A percentile compares a stretch with the other conserved stretches of the same genome.
Evolutionary conservation across 2,888 invertebrate genomes (phyloP).

Genomic region (Phyto melanocephala): DNA sequence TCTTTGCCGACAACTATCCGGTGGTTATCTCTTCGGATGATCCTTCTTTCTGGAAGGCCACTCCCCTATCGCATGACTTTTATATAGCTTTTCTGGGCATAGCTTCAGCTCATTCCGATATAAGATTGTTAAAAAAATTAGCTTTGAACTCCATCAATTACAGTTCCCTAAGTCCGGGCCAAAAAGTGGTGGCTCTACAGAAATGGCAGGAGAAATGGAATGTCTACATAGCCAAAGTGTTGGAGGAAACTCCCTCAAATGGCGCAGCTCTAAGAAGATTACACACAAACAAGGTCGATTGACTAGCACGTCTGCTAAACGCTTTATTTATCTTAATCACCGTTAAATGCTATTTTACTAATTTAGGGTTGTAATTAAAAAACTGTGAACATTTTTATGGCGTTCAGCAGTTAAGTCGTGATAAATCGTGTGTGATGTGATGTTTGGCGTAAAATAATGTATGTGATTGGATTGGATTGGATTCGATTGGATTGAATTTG

Average conservation of each 20-base stretch:
- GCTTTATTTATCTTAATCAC: slow-evolving; percentile 59
- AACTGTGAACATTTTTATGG: not conserved
- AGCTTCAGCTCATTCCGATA: slow-evolving; percentile 83
- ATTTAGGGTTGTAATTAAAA: not conserved
- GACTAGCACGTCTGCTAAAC: slow-evolving; percentile 74
- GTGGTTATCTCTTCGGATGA: slow-evolving; percentile 89
- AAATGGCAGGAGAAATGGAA: slow-evolving; percentile 83
- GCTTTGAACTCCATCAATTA: slow-evolving; percentile 87
- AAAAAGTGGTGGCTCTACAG: slow-evolving; percentile 80
- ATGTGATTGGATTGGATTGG: too few species aligned
- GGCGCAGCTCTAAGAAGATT: slow-evolving; percentile 45
- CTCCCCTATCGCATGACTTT: slow-evolving; percentile 87
- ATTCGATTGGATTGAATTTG: too few species aligned
- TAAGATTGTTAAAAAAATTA: slow-evolving; percentile 86
- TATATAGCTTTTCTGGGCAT: slow-evolving; percentile 89
- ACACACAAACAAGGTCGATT: slow-evolving; percentile 69
- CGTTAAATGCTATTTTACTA: not conserved
- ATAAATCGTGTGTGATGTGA: not conserved
- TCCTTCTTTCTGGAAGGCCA: slow-evolving; percentile 87
- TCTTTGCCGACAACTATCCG: slow-evolving; percentile 84
- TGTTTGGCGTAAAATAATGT: not conserved
- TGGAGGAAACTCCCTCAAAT: slow-evolving; percentile 49
- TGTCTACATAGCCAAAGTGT: slow-evolving; percentile 79
- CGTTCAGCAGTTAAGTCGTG: not conserved
- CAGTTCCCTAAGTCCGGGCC: slow-evolving; percentile 81